Base-by-base conservation (phyloP, 2,113 vertebrate genomes). In the Ctenomys sociabilis region DNA sequence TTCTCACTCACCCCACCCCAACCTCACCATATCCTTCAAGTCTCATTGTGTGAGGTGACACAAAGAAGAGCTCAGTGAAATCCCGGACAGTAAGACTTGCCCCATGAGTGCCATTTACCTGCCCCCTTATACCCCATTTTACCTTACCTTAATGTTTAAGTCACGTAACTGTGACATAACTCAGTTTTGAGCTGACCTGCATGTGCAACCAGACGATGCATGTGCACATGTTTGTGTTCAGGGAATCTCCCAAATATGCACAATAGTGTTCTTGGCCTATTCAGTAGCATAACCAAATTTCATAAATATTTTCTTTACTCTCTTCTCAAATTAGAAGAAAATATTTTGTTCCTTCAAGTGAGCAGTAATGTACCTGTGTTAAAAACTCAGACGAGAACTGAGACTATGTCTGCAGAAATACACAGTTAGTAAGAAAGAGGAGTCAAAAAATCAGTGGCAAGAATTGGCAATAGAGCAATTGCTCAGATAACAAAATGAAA, bases 1-100 rank as follows among this genome's bases (percentile, higher is more conserved):
- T 40, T 73, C 19, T 40, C 24, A 24, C 21, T 21, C 32, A 7
- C 8, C 21, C n/a, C 8, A 40, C 17, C 37, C 37, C 70, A 19
- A 22, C 59, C 22, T 21, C 37, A 24, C 1, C 37, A 77, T 85
- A 14, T 94, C 91, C 9, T 81, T 70, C 8, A 54, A 91, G 3
- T 24, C 57, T 70, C 87, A 13, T 68, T 72, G 30, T 49, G 45
- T 89, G 37, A 94, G 24, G 30, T 75, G 64, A 73, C 49, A 57
- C n/a, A 54, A 89, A 70, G 91, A 85, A 64, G 12, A 88, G 72
- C 61, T 59, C 57, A 87, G 6, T 59, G 78, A 92, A 90, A 90
- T 95, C 24, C 19, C 22, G 59, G 32, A 43, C 16, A 78, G 19
- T 26, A 87, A 40, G 28, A 88, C 2, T 4, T 75, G 0, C 17